Evolutionary conservation across 2,113 vertebrate species (phyloP).

Genomic region (Tichodroma muraria): DNA sequence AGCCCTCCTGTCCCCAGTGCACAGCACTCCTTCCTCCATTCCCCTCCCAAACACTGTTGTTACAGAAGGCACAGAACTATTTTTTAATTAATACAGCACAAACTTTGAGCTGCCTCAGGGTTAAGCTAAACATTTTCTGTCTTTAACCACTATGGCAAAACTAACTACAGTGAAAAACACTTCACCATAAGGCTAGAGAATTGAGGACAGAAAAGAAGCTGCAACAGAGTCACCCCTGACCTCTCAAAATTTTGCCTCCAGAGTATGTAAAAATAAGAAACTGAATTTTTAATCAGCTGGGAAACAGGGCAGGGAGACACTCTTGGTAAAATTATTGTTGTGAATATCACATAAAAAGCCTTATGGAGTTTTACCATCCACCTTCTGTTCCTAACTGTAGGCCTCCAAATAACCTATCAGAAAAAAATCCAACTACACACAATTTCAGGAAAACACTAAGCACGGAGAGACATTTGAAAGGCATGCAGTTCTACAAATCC

Average conservation of each 20-base stretch:
- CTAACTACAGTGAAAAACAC: not conserved
- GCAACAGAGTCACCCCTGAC: not conserved
- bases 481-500: not conserved
- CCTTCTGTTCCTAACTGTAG: not conserved
- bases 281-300: not conserved
- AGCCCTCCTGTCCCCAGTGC: not conserved
- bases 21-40: not conserved
- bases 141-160: not conserved
- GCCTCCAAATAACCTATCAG: not conserved
- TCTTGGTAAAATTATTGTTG: not conserved
- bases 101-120: not conserved
- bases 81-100: constrained; percentile 21
- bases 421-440: not conserved
- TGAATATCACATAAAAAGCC: not conserved
- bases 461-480: not conserved
- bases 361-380: not conserved
- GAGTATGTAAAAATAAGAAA: not conserved
- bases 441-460: not conserved
- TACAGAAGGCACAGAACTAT: not conserved
- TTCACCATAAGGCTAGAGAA: not conserved
- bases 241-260: not conserved
- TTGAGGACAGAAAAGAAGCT: not conserved
- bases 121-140: not conserved
- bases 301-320: not conserved
- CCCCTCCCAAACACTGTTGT: not conserved